Evolutionary conservation across 2,113 vertebrate species (phyloP), one percentile per base, ranked within the genome.

Genomic region (Micromys minutus): DNA sequence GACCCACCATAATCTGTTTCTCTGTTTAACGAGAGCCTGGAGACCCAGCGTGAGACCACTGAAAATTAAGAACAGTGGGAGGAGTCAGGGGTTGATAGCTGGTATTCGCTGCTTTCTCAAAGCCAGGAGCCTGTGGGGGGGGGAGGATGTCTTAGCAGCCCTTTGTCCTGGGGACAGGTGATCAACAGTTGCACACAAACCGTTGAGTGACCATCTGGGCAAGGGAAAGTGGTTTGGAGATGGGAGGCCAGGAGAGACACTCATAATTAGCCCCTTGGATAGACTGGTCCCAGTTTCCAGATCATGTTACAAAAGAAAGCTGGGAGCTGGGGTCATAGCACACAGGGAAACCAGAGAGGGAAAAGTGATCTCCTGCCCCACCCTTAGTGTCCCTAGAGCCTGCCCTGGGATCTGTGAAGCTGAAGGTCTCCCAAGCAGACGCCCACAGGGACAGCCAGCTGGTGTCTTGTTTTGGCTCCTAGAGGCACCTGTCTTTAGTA

Each of bases 1-100:
- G 93, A 91, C 42, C n/a, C 59, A 0, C 65, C 59, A 93, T 91
- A 50, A 90, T 93, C 96, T 96, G 1, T 87, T 96, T 96, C 39
- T 0, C 5, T 11, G 61, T 0, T 7, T 69, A 95, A 79, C 2
- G 97, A 87, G 97, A 95, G 92, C 13, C 93, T 67, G 1, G 95
- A 97, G 97, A 92, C 0, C 1, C 97, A 92, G 93, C 24, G 0
- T 16, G 94, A 97, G 95, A 94, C 91, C 90, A 17, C 72, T 0
- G 86, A 90, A 95, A 83, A 42, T 96, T 89, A 93, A 95, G 95
- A 94, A 31, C 63, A 74, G 63, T 0, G 0, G 5, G 11, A 67
- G 79, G 90, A 71, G 94, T 85, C 69, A 74, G 26, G 95, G 94
- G 9, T 22, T 52, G 19, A 1, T 36, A 71, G 50, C 92, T 65